A percentile compares a stretch with the other conserved stretches of the same genome.
Evolutionary conservation across 30 jellyfish, hydroid and myxozoan species (phyloP).

Genomic region (Hydra vulgaris): DNA sequence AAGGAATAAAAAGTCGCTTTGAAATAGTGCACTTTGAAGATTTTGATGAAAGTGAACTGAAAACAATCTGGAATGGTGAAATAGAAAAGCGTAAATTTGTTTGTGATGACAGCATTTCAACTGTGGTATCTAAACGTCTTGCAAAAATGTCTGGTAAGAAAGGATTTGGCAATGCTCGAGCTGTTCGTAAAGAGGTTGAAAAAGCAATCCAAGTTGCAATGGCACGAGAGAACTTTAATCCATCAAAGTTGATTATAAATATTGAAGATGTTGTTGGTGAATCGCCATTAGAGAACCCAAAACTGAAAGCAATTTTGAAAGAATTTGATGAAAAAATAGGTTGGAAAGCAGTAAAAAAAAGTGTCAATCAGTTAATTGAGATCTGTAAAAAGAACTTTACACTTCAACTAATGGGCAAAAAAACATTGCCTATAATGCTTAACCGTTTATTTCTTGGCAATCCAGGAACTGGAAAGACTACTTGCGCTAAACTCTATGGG

Average conservation of each 20-base stretch:
- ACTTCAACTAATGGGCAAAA: neutral
- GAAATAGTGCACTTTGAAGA: conserved; percentile 19
- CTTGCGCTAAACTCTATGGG: too few species aligned
- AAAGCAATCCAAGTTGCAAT: conserved; percentile 14
- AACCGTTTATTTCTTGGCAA: conserved; percentile 15
- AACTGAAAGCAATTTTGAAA: conserved; percentile 4
- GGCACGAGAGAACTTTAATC: conserved; percentile 9
- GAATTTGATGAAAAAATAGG: conserved; percentile 16
- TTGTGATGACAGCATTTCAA: neutral
- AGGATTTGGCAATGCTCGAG: conserved; percentile 22
- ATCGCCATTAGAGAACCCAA: conserved; percentile 11
- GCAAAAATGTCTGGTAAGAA: conserved; percentile 7
- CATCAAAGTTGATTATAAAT: neutral
- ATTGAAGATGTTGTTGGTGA: conserved; percentile 25
- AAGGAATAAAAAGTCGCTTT: conserved; percentile 21
- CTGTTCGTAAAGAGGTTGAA: conserved; percentile 27
- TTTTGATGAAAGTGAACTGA: conserved; percentile 11
- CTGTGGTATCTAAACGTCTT: conserved; percentile 4
- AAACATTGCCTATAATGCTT: conserved; percentile 7
- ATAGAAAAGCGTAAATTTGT: neutral
- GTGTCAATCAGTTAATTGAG: conserved; percentile 10
- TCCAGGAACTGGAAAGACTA: conserved; percentile 22
- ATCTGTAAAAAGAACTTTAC: conserved; percentile 5
- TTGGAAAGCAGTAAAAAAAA: neutral
- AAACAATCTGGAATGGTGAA: conserved; percentile 22